These are phyloP conservation scores for Drosophila eohydei DNA, from an alignment of 2,888 invertebrate genomes.

Conservation along the genomic window DNA sequence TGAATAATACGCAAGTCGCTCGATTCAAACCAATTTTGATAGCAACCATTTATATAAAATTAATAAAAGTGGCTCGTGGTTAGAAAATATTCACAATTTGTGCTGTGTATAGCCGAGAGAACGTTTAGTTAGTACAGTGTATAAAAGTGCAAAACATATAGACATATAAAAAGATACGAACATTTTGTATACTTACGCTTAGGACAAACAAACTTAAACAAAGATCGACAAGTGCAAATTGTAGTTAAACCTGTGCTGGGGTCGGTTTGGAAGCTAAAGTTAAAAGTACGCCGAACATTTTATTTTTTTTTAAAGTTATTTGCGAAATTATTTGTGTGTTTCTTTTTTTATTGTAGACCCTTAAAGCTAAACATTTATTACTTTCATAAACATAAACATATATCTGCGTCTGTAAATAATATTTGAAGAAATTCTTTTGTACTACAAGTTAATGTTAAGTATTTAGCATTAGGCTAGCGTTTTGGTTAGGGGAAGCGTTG, in stretches of 20 bases:
- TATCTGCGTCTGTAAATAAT: slow-evolving; percentile 29
- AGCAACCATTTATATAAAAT: slow-evolving; percentile 31
- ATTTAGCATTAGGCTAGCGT: slow-evolving; percentile 69
- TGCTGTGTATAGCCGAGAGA: slow-evolving; percentile 37
- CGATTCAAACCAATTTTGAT: slow-evolving; percentile 37
- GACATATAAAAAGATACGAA: slow-evolving; percentile 12
- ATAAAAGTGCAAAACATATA: not conserved
- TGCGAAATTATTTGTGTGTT: slow-evolving; percentile 25
- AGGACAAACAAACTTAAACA: slow-evolving; percentile 50
- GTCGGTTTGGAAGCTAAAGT: slow-evolving; percentile 17
- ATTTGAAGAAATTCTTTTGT: slow-evolving; percentile 63
- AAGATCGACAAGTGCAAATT: slow-evolving; percentile 34
- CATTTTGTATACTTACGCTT: slow-evolving; percentile 41
- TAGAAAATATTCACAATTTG: slow-evolving; percentile 59
- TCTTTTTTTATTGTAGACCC: slow-evolving; percentile 60
- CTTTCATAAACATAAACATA: slow-evolving; percentile 69
- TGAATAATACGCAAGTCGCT: slow-evolving; percentile 49
- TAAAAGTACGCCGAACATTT: slow-evolving; percentile 21
- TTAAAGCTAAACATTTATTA: slow-evolving; percentile 78
- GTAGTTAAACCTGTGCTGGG: slow-evolving; percentile 27
- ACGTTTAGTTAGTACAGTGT: slow-evolving; percentile 26
- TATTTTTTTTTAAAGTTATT: slow-evolving; percentile 22
- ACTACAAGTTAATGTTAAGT: slow-evolving; percentile 73
- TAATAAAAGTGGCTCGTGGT: slow-evolving; percentile 22
- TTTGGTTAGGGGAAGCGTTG: slow-evolving; percentile 74